Percentiles rank a stretch among this genome's conserved stretches.
phyloP scores from a whole-genome alignment of 2,888 invertebrate species.

The Melieria picta region DNA sequence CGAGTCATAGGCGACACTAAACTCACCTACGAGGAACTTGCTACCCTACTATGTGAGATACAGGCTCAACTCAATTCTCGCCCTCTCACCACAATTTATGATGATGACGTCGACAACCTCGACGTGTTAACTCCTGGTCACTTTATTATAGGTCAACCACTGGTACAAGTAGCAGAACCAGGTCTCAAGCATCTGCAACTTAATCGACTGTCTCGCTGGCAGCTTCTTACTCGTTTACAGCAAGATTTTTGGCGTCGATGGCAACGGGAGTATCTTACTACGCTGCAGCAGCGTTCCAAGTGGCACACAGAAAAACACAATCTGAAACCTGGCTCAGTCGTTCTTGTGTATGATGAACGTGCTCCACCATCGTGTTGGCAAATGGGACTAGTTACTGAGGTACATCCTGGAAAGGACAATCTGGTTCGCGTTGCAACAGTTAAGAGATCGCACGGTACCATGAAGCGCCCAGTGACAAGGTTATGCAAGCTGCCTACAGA shows the following conservation, averaged over 20 bases:
- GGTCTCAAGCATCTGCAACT: slow-evolving; percentile 6
- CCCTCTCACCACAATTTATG: background rate
- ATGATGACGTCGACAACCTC: slow-evolving; percentile 16
- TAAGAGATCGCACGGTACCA: too few species aligned
- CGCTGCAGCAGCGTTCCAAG: slow-evolving; percentile 15
- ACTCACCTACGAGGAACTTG: slow-evolving; percentile 15
- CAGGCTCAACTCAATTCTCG: slow-evolving; percentile 7
- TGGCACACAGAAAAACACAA: too few species aligned
- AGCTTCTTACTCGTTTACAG: slow-evolving; percentile 16
- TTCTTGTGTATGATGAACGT: too few species aligned
- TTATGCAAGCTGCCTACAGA: too few species aligned
- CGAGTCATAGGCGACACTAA: slow-evolving; percentile 7
- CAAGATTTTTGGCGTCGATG: slow-evolving; percentile 26
- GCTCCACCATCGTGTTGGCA: too few species aligned
- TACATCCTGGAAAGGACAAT: too few species aligned
- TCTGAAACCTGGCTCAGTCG: too few species aligned
- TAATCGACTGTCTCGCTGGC: slow-evolving; percentile 18
- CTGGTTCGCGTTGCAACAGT: too few species aligned
- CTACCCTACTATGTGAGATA: slow-evolving; percentile 16
- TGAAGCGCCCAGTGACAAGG: too few species aligned
- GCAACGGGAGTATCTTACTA: slow-evolving; percentile 11
- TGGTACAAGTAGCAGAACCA: slow-evolving; percentile 13
- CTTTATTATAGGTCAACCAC: slow-evolving; percentile 11
- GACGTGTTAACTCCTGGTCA: slow-evolving; percentile 14
- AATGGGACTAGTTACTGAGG: too few species aligned